Percentiles rank a stretch among this genome's conserved stretches.
phyloP scores from a whole-genome alignment of 2,888 invertebrate genomes.

The Liposcelis brunnea region DNA sequence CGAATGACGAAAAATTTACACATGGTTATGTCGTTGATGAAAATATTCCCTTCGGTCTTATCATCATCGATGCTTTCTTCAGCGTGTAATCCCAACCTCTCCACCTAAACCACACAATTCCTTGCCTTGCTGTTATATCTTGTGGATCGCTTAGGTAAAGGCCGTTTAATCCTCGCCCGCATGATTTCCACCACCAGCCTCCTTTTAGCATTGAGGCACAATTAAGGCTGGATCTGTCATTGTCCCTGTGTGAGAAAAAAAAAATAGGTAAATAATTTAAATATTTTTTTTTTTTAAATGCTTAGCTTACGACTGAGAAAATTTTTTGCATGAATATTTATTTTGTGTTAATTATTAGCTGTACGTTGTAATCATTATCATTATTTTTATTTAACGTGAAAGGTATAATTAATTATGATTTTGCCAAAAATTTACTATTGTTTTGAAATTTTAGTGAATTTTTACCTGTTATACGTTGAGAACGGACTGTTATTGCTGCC shows the following conservation, averaged over 20 bases:
- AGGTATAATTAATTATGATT: background rate
- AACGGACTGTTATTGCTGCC: constrained; percentile 87
- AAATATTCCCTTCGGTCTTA: constrained; percentile 56
- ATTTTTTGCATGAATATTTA: too few species aligned
- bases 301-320: too few species aligned
- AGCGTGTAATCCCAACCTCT: constrained; percentile 88
- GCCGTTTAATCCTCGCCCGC: constrained; percentile 77
- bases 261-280: constrained; percentile 1
- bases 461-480: constrained; percentile 75
- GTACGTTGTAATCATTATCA: background rate
- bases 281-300: background rate
- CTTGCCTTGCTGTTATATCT: constrained; percentile 77
- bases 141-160: constrained; percentile 78
- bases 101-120: constrained; percentile 91
- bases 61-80: constrained; percentile 82
- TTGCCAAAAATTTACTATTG: background rate
- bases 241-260: constrained; percentile 44
- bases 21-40: constrained; percentile 21
- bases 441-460: too few species aligned
- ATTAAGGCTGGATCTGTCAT: constrained; percentile 76
- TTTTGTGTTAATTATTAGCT: background rate
- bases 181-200: constrained; percentile 93
- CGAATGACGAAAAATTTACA: background rate
- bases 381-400: background rate
- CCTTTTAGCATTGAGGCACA: constrained; percentile 88